phyloP scores from a whole-genome alignment of 2,888 invertebrate genomes.

The Caenorhabditis sp. region DNA sequence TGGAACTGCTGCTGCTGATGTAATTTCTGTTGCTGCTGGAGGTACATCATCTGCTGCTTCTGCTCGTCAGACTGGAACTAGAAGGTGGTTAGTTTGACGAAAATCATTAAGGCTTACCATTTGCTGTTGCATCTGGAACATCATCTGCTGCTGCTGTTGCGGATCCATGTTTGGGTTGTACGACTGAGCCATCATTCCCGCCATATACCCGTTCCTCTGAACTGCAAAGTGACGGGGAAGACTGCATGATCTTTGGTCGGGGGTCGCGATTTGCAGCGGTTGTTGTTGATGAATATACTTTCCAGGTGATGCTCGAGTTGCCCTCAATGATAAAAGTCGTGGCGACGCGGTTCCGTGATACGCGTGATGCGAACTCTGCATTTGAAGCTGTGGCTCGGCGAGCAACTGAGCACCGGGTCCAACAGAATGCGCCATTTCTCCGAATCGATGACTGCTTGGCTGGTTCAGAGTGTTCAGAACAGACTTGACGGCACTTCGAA shows the following conservation, averaged over 20 bases:
- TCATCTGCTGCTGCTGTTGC: conserved; percentile 27
- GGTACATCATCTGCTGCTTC: background rate
- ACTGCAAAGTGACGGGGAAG: conserved; percentile 56
- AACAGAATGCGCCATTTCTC: conserved; percentile 36
- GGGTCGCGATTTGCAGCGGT: conserved; percentile 8
- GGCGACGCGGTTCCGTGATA: conserved; percentile 47
- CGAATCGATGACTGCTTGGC: conserved; percentile 34
- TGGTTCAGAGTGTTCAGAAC: conserved; percentile 65
- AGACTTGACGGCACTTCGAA: conserved; percentile 62
- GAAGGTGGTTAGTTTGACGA: background rate
- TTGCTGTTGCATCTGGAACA: conserved; percentile 28
- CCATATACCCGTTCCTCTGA: conserved; percentile 3
- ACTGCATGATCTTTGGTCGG: conserved; percentile 57
- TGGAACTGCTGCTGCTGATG: conserved; percentile 23
- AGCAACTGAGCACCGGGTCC: conserved; percentile 15
- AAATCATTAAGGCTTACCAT: conserved; percentile 12
- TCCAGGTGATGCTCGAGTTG: conserved; percentile 60
- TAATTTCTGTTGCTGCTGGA: conserved; percentile 11
- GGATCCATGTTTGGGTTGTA: conserved; percentile 25
- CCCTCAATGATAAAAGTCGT: conserved; percentile 49
- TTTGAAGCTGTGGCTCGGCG: conserved; percentile 33
- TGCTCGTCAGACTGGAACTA: conserved; percentile 24
- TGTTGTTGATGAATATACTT: conserved; percentile 30
- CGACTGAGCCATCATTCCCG: conserved; percentile 33
- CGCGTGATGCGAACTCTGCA: conserved; percentile 37